Conservation (phyloP, 2,888 invertebrate species). For the Operophtera brumata region DNA sequence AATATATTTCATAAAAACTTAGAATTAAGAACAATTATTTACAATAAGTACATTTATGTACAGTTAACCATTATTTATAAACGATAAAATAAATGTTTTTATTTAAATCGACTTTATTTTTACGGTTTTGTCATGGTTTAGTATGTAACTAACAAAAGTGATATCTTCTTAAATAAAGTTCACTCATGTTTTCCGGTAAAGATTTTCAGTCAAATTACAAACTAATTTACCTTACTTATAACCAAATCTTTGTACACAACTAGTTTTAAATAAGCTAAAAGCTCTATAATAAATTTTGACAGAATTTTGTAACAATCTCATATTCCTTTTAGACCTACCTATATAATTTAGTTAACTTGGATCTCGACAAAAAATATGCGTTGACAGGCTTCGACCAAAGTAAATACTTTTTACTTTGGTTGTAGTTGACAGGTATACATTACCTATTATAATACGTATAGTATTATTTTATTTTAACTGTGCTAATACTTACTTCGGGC, state of each 20-base stretch:
- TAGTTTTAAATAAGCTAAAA: slow-evolving; percentile 16
- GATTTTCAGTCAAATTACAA: slow-evolving; percentile 31
- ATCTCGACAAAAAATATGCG: no score
- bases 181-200: neutral
- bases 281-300: slow-evolving; percentile 3
- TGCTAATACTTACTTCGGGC: no score
- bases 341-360: no score
- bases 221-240: slow-evolving; percentile 27
- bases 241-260: slow-evolving; percentile 35
- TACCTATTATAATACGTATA: no score
- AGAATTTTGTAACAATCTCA: no score
- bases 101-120: slow-evolving; percentile 20
- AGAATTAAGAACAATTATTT: slow-evolving; percentile 37
- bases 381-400: no score
- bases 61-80: slow-evolving; percentile 26
- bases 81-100: slow-evolving; percentile 25
- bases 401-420: no score
- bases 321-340: no score
- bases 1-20: slow-evolving; percentile 48
- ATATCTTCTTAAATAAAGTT: neutral
- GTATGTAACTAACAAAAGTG: neutral
- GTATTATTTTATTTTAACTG: no score
- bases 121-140: slow-evolving; percentile 19
- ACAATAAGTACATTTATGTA: slow-evolving; percentile 36
- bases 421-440: no score